phyloP scores from a whole-genome alignment of 2,113 vertebrate species.

The Amazona guildingii region DNA sequence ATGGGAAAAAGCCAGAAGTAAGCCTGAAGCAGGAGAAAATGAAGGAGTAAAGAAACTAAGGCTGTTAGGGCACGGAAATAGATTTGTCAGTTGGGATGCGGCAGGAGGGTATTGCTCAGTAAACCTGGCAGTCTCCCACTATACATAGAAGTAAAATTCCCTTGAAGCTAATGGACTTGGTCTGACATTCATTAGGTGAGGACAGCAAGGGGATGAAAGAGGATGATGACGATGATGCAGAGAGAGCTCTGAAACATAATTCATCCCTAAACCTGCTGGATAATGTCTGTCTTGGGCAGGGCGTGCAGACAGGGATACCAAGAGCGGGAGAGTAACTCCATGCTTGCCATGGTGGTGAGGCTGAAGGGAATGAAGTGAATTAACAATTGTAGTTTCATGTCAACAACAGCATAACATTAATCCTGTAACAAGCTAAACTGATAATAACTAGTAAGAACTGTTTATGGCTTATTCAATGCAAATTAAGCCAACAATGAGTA shows the following conservation, averaged over 20 bases:
- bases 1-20: not conserved
- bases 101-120: not conserved
- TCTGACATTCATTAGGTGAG: not conserved
- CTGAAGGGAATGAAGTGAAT: not conserved
- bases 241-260: not conserved
- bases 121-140: fast-evolving
- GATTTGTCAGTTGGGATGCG: fast-evolving
- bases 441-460: not conserved
- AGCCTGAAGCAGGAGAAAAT: not conserved
- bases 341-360: not conserved
- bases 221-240: not conserved
- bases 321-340: not conserved
- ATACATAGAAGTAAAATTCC: not conserved
- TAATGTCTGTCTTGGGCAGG: not conserved
- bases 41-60: not conserved
- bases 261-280: not conserved
- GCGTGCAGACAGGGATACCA: not conserved
- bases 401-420: not conserved
- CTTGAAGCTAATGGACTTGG: not conserved
- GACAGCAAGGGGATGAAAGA: not conserved
- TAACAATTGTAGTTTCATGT: not conserved
- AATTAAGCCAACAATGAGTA: not conserved
- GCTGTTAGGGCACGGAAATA: not conserved
- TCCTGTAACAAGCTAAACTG: not conserved
- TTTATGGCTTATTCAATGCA: not conserved